A percentile compares a stretch with the other conserved stretches of the same genome.
Conservation (phyloP, 1,140 invertebrate genomes). For the Diorhabda carinulata region DNA sequence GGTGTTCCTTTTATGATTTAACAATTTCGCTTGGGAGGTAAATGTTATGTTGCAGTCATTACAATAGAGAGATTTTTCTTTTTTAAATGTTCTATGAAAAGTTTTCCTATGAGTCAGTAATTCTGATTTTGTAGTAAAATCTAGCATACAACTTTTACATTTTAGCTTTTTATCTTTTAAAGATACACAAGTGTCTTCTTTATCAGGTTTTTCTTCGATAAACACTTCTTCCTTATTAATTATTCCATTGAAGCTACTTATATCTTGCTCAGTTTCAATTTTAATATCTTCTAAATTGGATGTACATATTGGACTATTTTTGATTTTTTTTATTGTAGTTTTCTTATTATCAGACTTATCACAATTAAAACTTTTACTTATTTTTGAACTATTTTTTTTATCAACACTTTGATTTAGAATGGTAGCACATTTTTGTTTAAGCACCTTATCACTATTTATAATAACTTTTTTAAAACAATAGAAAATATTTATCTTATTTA, state of each 20-base stretch:
- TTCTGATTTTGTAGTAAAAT: slow-evolving; percentile 6
- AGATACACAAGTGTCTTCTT: slow-evolving; percentile 11
- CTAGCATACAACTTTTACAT: slow-evolving; percentile 5
- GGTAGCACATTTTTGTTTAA: slow-evolving; percentile 27
- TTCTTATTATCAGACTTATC: neutral
- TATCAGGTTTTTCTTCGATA: neutral
- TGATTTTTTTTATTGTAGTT: neutral
- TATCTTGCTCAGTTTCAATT: neutral
- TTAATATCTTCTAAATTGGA: neutral
- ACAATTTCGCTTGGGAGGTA: slow-evolving; percentile 30
- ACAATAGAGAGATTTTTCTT: slow-evolving; percentile 32
- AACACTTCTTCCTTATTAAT: neutral
- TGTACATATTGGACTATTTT: neutral
- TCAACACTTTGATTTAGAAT: slow-evolving; percentile 21
- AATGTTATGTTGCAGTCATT: slow-evolving; percentile 33
- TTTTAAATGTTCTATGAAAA: neutral
- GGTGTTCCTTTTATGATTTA: slow-evolving; percentile 35
- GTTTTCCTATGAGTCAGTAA: neutral
- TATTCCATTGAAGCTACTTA: too few species aligned
- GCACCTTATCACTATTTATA: slow-evolving; percentile 32
- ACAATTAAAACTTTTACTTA: slow-evolving; percentile 7
- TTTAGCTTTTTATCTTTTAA: slow-evolving; percentile 9
- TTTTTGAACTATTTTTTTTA: slow-evolving; percentile 15
- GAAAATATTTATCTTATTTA: slow-evolving; percentile 33
- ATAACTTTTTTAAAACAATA: slow-evolving; percentile 39